Evolutionary conservation across 2,888 invertebrate genomes (phyloP).

Genomic region (Trachelus tabidus): DNA sequence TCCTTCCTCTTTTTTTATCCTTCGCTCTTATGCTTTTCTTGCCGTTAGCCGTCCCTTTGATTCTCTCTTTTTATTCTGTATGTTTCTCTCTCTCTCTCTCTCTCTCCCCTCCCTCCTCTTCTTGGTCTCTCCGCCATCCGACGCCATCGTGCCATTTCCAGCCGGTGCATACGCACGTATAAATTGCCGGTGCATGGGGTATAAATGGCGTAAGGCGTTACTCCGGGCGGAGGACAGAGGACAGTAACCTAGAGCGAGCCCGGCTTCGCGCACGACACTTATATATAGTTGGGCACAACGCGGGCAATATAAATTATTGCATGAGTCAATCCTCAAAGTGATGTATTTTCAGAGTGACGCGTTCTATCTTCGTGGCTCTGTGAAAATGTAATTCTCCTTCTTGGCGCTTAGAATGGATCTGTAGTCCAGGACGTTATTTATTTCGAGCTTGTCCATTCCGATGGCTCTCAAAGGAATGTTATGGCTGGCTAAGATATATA

Average conservation of each 20-base stretch:
- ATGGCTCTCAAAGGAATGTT: neutral
- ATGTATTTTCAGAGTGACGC: conserved; percentile 4
- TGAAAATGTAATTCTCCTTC: neutral
- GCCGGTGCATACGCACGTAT: conserved; percentile 15
- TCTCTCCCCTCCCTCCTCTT: neutral
- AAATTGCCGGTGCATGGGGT: conserved; percentile 24
- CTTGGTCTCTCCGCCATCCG: neutral
- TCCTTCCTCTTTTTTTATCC: neutral
- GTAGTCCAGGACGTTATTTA: neutral
- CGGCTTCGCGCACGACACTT: conserved; percentile 43
- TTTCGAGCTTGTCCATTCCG: neutral
- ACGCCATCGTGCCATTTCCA: conserved; percentile 1
- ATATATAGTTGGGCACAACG: conserved; percentile 46
- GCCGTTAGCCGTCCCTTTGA: neutral
- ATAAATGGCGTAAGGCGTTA: conserved; percentile 39
- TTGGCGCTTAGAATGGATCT: neutral
- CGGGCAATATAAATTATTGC: conserved; percentile 46
- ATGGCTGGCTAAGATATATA: neutral
- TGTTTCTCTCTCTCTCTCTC: neutral
- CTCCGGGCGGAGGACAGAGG: conserved; percentile 35
- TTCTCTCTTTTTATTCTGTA: neutral
- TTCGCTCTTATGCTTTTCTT: neutral
- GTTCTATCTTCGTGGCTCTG: neutral
- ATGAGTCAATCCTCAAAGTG: conserved; percentile 39
- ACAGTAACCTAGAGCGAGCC: conserved; percentile 46